Conservation (phyloP, 2,888 invertebrate genomes). For the Galerucella calmariensis region DNA sequence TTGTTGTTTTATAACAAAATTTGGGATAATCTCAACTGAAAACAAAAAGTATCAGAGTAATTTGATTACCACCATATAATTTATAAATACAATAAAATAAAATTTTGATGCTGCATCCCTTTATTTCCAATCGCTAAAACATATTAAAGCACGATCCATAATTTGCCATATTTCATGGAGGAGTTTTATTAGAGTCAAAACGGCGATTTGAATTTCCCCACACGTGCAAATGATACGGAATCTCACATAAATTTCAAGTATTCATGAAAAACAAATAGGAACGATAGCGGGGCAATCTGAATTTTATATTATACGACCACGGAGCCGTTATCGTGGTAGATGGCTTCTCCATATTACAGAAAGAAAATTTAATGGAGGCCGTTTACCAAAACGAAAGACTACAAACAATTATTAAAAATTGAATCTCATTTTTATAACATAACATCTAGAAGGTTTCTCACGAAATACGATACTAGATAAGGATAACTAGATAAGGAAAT, state of each 20-base stretch:
- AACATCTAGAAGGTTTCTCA: too few relatives aligned
- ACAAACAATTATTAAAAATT: background rate
- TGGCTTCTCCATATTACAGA: constrained; percentile 27
- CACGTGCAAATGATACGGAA: constrained; percentile 47
- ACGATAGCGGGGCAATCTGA: constrained; percentile 42
- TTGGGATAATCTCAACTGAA: too few relatives aligned
- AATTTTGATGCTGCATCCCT: constrained; percentile 1
- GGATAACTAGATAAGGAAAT: too few relatives aligned
- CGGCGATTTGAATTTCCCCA: constrained; percentile 44
- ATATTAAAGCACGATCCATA: constrained; percentile 42
- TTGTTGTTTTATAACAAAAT: too few relatives aligned
- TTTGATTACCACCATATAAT: constrained; percentile 14
- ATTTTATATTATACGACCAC: constrained; percentile 41
- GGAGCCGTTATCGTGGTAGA: constrained; percentile 32
- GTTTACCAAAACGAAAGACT: background rate
- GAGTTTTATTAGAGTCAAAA: constrained; percentile 46
- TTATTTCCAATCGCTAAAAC: constrained; percentile 18
- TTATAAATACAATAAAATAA: constrained; percentile 14
- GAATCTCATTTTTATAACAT: too few relatives aligned
- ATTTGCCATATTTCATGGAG: constrained; percentile 40
- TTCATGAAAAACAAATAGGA: constrained; percentile 49
- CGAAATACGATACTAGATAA: too few relatives aligned
- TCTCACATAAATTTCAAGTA: constrained; percentile 47
- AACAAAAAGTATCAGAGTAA: background rate
- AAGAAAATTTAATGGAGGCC: constrained; percentile 21